Evolutionary conservation across 1,140 invertebrate species (phyloP), one percentile per base, ranked within the genome.

Genomic region (Drosophila rufa): DNA sequence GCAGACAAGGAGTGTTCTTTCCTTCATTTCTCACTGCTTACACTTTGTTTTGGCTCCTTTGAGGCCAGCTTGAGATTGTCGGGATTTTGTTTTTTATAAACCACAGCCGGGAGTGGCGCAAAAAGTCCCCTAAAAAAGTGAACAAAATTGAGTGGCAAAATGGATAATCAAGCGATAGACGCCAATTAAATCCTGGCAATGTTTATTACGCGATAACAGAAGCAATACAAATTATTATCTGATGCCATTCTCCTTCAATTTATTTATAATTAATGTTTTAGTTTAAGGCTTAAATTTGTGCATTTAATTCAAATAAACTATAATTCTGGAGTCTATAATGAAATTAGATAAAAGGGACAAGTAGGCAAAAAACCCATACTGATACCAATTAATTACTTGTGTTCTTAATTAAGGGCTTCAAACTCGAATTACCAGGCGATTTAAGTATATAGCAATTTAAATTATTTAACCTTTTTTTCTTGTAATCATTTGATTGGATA

Each of bases 1-100:
- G 56, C 47, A 78, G 75, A 59, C 64, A 76, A 58, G 75, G 51
- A 76, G 71, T 76, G 74, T 45, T 75, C 36, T 71, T 36, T 25
- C 45, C 53, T 58, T 53, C 30, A 45, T 66, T 68, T 40, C 51
- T 36, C 22, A 47, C 48, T 33, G 58, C 22, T 51, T 51, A 15
- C 12, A 40, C 56, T 61, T 59, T 53, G 50, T 53, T 42, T 33
- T 51, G 57, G 45, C 27, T 58, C 38, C 33, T 27, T 51, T 46
- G 56, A 46, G 65, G 25, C 33, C 46, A 48, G n/a, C 58, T 61
- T 36, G 46, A 79, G 75, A 46, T 38, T 58, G 75, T 64, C 51
- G 53, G 75, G 75, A 78, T 78, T 78, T 78, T 53, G 57, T 79
- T 79, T 79, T 70, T 79, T 48, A 76, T 76, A 79, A 79, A 79